phyloP scores from a whole-genome alignment of 1,140 invertebrate species.

The Dendrolimus punctatus region DNA sequence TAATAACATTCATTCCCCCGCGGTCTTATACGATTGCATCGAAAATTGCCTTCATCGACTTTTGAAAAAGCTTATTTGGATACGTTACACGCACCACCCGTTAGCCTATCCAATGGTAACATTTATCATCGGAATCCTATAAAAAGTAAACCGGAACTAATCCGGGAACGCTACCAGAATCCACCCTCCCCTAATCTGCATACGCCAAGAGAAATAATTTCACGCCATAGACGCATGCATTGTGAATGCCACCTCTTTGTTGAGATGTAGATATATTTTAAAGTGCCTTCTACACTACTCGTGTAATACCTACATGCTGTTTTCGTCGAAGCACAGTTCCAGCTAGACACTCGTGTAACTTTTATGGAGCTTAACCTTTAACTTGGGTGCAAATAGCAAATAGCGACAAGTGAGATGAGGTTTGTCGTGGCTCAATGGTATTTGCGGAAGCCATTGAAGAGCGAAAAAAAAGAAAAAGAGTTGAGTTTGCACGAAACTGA shows the following conservation, averaged over 20 bases:
- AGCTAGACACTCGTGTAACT: no score
- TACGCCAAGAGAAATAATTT: slow-evolving; percentile 68
- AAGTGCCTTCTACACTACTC: slow-evolving; percentile 10
- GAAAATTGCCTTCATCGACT: slow-evolving; percentile 3
- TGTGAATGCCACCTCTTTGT: slow-evolving; percentile 37
- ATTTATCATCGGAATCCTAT: slow-evolving; percentile 70
- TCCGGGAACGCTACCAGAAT: slow-evolving; percentile 31
- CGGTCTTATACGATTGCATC: no score
- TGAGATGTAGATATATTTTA: slow-evolving; percentile 25
- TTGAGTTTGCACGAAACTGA: no score
- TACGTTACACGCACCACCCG: slow-evolving; percentile 65
- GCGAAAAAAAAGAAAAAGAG: no score
- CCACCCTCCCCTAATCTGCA: slow-evolving; percentile 61
- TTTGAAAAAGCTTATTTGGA: slow-evolving; percentile 54
- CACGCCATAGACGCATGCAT: slow-evolving; percentile 49
- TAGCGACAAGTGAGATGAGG: no score
- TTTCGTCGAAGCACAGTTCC: no score
- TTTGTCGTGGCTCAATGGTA: no score
- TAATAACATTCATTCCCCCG: no score
- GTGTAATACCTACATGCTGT: neutral
- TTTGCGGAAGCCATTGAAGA: no score
- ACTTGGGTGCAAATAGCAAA: no score
- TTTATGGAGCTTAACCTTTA: no score
- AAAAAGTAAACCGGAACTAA: slow-evolving; percentile 70
- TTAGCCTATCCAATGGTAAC: slow-evolving; percentile 50